Base-by-base conservation (phyloP, 2,113 vertebrate genomes). In the Gobio gobio region DNA sequence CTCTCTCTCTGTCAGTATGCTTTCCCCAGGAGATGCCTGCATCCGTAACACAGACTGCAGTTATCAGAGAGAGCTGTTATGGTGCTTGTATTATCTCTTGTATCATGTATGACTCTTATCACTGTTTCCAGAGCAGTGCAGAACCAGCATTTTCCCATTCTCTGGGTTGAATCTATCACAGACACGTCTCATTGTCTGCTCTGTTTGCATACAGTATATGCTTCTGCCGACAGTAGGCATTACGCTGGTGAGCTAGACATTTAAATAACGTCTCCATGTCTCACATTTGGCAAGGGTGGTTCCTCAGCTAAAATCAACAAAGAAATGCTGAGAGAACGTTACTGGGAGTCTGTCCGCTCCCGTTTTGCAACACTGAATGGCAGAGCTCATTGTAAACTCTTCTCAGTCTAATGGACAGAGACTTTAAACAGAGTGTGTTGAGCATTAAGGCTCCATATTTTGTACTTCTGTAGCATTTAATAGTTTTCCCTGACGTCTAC, bases 261-360 rank as follows among this genome's bases (percentile, higher is more conserved):
- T 59, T 78, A 43, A 78, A 78, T 61, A 78, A 78, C 12, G 22
- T 58, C 78, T 79, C 22, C 36, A 72, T 7, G 36, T 47, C 70
- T 47, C 8, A 26, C 13, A 63, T 79, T 79, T 79, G 40, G 13
- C 1, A 61, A 64, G 58, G 78, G 58, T 26, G 58, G 40, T 63
- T 61, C 14, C 78, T 63, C 40, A 20, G 36, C 59, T 79, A 18
- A 63, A 63, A 79, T 64, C 78, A 79, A 64, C 58, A 79, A 47
- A 79, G 58, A 26, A 63, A 63, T 26, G 58, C 14, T 29, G 36
- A 45, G 36, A 18, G 36, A 63, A 63, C 7, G 1, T 79, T 26
- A 45, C 36, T 10, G 36, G 10, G 36, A 45, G 36, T 47, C 45
- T 49, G 45, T 4, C 72, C 26, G 7, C 58, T 78, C 40, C 18